Evolutionary conservation across 1,140 invertebrate genomes (phyloP).

Genomic region (Lucilia sericata): DNA sequence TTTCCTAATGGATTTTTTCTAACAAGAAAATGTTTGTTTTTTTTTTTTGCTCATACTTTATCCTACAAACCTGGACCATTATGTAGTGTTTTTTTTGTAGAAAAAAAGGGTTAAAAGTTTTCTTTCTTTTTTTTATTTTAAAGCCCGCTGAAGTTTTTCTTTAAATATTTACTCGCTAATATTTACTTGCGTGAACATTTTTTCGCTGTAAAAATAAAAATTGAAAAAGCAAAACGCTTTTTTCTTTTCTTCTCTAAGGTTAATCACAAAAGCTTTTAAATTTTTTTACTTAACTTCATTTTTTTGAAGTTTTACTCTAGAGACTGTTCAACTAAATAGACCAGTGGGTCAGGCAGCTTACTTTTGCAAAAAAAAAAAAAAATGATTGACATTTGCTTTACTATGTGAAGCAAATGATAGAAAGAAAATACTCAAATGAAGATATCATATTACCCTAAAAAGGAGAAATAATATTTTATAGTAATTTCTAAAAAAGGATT

Average conservation of each 20-base stretch:
- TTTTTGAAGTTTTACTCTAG: constrained; percentile 14
- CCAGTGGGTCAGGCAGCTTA: neutral
- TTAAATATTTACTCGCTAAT: too few relatives aligned
- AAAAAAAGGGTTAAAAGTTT: constrained; percentile 24
- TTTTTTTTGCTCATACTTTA: neutral
- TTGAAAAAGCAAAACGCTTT: too few relatives aligned
- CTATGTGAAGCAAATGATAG: too few relatives aligned
- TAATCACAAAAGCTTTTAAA: constrained; percentile 16
- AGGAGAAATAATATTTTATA: too few relatives aligned
- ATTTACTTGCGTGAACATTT: too few relatives aligned
- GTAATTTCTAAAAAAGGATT: too few relatives aligned
- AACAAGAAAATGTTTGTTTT: too few relatives aligned
- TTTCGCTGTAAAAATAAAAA: too few relatives aligned
- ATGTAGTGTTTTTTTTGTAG: too few relatives aligned
- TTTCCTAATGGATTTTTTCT: constrained; percentile 16
- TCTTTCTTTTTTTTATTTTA: neutral
- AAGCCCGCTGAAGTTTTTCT: too few relatives aligned
- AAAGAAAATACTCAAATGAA: neutral
- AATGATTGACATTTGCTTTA: neutral
- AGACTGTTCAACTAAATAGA: constrained; percentile 14
- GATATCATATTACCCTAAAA: neutral
- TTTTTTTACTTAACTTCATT: neutral
- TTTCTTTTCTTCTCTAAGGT: too few relatives aligned
- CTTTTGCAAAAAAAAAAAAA: neutral
- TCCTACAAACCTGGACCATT: neutral